phyloP scores from a whole-genome alignment of 2,797 vertebrate species.

The Heliangelus exortis region DNA sequence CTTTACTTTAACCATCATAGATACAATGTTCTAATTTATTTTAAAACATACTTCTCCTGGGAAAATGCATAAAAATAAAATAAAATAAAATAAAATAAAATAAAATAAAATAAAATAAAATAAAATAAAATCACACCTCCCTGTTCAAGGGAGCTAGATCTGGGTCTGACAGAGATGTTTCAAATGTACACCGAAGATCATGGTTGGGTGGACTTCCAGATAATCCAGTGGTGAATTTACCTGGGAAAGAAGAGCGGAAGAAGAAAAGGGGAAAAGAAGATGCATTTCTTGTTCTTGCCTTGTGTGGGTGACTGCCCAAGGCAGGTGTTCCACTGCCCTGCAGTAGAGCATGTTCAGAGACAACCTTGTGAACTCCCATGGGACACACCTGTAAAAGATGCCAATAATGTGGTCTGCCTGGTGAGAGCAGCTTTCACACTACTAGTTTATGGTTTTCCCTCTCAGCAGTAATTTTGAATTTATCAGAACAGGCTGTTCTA shows the following conservation, averaged over 20 bases:
- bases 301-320: neutral
- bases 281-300: neutral
- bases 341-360: neutral
- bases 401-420: neutral
- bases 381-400: neutral
- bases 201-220: neutral
- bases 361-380: neutral
- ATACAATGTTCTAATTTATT: neutral
- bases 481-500: constrained; percentile 32
- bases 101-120: neutral
- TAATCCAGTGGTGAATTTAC: neutral
- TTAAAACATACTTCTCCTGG: neutral
- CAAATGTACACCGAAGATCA: neutral
- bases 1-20: neutral
- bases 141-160: neutral
- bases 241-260: neutral
- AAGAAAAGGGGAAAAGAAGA: neutral
- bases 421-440: neutral
- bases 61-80: neutral
- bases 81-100: no score
- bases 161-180: neutral
- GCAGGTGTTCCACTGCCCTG: neutral
- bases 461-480: constrained; percentile 38
- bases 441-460: neutral
- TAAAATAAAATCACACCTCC: neutral